Percentiles rank a stretch among this genome's conserved stretches.
phyloP scores from a whole-genome alignment of 2,888 invertebrate species.

The Heliconius ethilla region DNA sequence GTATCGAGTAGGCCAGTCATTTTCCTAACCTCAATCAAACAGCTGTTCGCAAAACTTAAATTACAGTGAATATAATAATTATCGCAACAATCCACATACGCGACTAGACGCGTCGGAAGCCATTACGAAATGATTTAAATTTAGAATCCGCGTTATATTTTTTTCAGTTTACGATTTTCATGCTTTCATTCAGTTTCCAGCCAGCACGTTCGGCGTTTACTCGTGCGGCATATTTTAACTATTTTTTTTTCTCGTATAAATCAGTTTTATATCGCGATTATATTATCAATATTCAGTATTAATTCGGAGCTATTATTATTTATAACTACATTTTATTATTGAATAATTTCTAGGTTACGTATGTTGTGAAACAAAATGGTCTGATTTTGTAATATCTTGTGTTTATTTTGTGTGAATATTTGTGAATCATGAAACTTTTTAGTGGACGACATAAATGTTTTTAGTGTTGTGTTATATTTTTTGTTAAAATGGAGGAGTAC shows the following conservation, averaged over 20 bases:
- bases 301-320: background rate
- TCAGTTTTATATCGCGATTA: constrained; percentile 2
- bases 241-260: constrained; percentile 2
- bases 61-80: constrained; percentile 53
- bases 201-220: constrained; percentile 58
- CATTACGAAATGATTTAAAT: constrained; percentile 77
- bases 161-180: constrained; percentile 70
- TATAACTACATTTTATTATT: constrained; percentile 4
- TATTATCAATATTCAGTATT: background rate
- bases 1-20: constrained; percentile 73
- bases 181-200: constrained; percentile 76
- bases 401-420: constrained; percentile 30
- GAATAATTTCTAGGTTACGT: constrained; percentile 23
- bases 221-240: constrained; percentile 49
- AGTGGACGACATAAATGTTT: constrained; percentile 54
- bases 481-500: constrained; percentile 75
- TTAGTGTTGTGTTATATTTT: constrained; percentile 54
- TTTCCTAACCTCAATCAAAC: constrained; percentile 77
- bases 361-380: constrained; percentile 28
- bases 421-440: constrained; percentile 54
- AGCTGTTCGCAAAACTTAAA: constrained; percentile 66
- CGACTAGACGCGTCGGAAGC: constrained; percentile 63
- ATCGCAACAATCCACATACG: constrained; percentile 52
- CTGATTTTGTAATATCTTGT: constrained; percentile 49
- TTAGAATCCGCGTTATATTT: constrained; percentile 67